Evolutionary conservation across 2,888 invertebrate genomes (phyloP).

Genomic region (Oxytorus armatus): DNA sequence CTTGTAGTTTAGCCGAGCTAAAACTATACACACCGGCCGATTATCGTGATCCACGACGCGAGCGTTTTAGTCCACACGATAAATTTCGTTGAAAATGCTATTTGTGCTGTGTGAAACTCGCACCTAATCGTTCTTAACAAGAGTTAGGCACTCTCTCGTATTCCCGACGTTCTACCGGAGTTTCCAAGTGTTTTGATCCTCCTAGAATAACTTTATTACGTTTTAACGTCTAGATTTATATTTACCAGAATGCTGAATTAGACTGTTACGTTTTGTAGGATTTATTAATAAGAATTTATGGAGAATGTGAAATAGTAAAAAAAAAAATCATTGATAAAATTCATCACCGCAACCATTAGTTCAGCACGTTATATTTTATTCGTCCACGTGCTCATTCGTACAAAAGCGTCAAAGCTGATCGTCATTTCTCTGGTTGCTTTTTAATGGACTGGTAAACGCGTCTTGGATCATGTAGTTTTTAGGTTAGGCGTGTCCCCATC

Average conservation of each 20-base stretch:
- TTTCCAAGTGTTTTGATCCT: conserved; percentile 17
- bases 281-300: no score
- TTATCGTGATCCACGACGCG: conserved; percentile 28
- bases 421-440: conserved; percentile 1
- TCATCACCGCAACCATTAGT: conserved; percentile 43
- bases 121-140: conserved; percentile 39
- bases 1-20: background rate
- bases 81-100: conserved; percentile 33
- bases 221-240: conserved; percentile 26
- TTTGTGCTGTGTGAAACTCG: conserved; percentile 4
- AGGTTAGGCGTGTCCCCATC: no score
- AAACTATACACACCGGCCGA: background rate
- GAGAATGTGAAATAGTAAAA: conserved; percentile 15
- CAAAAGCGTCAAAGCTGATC: background rate
- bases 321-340: no score
- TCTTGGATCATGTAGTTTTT: no score
- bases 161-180: background rate
- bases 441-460: no score
- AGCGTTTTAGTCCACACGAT: conserved; percentile 22
- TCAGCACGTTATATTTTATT: no score
- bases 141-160: conserved; percentile 20
- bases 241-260: conserved; percentile 12
- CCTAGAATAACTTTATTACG: conserved; percentile 33
- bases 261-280: background rate
- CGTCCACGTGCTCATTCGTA: conserved; percentile 9